Conservation (phyloP, 2,797 vertebrate genomes). For the Myripristis murdjan region DNA sequence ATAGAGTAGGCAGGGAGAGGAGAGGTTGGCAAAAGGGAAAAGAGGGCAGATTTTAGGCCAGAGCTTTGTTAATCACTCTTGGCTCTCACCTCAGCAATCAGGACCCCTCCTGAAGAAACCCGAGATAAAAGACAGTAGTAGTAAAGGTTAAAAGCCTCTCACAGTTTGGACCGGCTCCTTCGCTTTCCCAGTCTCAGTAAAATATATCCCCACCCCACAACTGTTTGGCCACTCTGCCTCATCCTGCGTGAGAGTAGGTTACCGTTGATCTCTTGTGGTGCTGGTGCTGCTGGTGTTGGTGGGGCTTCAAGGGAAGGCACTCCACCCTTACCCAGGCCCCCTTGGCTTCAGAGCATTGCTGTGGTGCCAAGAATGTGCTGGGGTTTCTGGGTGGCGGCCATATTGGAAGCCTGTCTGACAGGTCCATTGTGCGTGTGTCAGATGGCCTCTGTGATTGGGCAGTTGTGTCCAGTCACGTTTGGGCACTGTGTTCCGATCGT, state of each 20-base stretch:
- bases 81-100: conserved; percentile 75
- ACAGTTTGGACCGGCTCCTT: conserved; percentile 69
- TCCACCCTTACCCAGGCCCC: conserved; percentile 84
- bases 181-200: conserved; percentile 71
- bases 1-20: conserved; percentile 40
- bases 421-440: conserved; percentile 88
- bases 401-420: conserved; percentile 90
- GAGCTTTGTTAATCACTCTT: conserved; percentile 74
- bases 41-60: conserved; percentile 69
- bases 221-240: conserved; percentile 70
- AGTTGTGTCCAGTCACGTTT: conserved; percentile 87
- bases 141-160: conserved; percentile 78
- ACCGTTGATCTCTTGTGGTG: conserved; percentile 73
- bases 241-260: conserved; percentile 69
- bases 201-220: conserved; percentile 70
- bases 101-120: conserved; percentile 65
- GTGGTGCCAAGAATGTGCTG: conserved; percentile 88
- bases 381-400: conserved; percentile 88
- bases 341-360: conserved; percentile 82
- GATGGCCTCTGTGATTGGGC: conserved; percentile 87
- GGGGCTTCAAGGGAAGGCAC: conserved; percentile 75
- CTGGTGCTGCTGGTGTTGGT: conserved; percentile 26
- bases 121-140: conserved; percentile 72
- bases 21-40: conserved; percentile 37
- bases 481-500: conserved; percentile 80